Base-by-base conservation (phyloP, 2,888 invertebrate species). In the Agrotis clavis region DNA sequence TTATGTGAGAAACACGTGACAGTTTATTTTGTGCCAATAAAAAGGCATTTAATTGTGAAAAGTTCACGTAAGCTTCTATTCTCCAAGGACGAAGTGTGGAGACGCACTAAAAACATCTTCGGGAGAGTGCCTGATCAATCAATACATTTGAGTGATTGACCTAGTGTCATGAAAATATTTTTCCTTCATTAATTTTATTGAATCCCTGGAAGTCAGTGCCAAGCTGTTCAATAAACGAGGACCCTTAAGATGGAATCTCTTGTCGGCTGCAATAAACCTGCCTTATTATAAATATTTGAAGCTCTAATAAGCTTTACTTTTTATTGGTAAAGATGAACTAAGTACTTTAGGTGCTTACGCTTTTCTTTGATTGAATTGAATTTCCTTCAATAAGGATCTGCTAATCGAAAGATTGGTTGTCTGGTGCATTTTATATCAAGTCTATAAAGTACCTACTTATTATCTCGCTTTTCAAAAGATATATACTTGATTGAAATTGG, bases 1-100 rank as follows among this genome's bases (percentile, higher is more conserved):
- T 86, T 86, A 88, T 85, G 84, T 88, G 84, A 79, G 61, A 69
- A 81, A 79, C 81, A 77, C 73, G 77, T 83, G 77, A 83, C 80
- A 77, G 85, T 86, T 85, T 81, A 59, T 82, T 79, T 74, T 77
- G 62, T 71, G 47, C 4, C 57, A 62, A 70, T 71, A 80, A 62
- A 56, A 47, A 62, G 56, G 41, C 11, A 64, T 57, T 74, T 71
- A 60, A 73, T 76, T 80, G 63, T 69, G 62, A 65, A 70, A 71
- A 67, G 45, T 65, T 84, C 45, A 82, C 71, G 74, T 66, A 51
- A 51, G 66, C 25, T 80, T 63, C 35, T 71, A 59, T 62, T 60
- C 59, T 57, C 41, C 50, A 72, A 68, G 66, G 70, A n/a, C 53
- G 47, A 56, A 45, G 18, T 41, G 67, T 51, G 62, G 18, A 50